Evolutionary conservation across 2,888 invertebrate genomes (phyloP).

Genomic region (Oligia latruncula): DNA sequence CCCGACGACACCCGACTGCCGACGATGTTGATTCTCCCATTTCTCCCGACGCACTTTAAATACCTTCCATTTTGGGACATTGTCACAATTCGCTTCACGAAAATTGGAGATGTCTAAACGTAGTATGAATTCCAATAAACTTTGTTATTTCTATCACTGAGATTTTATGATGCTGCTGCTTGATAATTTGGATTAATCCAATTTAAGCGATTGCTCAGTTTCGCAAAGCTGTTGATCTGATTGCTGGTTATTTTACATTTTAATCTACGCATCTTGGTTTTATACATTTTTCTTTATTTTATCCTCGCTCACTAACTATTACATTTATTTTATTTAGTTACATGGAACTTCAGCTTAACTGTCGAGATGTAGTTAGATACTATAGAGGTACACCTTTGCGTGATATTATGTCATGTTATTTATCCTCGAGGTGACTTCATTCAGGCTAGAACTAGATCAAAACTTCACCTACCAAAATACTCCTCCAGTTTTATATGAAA

Average conservation of each 20-base stretch:
- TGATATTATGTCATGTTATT: background rate
- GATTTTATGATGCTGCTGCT: slow-evolving; percentile 19
- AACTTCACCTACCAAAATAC: slow-evolving; percentile 5
- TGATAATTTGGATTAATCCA: slow-evolving; percentile 33
- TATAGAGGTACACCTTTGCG: background rate
- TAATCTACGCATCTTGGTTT: background rate
- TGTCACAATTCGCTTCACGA: slow-evolving; percentile 60
- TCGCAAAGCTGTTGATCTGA: slow-evolving; percentile 15
- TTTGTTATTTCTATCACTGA: slow-evolving; percentile 37
- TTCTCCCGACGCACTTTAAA: slow-evolving; percentile 63
- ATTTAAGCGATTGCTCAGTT: slow-evolving; percentile 18
- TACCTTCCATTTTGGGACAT: slow-evolving; percentile 57
- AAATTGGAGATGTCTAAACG: slow-evolving; percentile 55
- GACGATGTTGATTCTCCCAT: slow-evolving; percentile 62
- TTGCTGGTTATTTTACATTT: background rate
- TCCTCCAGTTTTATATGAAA: slow-evolving; percentile 28
- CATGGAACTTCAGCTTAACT: background rate
- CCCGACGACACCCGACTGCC: slow-evolving; percentile 63
- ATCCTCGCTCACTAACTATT: background rate
- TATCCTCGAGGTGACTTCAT: background rate
- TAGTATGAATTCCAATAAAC: slow-evolving; percentile 61
- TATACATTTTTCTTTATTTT: background rate
- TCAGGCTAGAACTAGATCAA: background rate
- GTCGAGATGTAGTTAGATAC: background rate
- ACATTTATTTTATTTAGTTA: background rate